Evolutionary conservation across 2,113 vertebrate species (phyloP).

Genomic region (Martes martes): DNA sequence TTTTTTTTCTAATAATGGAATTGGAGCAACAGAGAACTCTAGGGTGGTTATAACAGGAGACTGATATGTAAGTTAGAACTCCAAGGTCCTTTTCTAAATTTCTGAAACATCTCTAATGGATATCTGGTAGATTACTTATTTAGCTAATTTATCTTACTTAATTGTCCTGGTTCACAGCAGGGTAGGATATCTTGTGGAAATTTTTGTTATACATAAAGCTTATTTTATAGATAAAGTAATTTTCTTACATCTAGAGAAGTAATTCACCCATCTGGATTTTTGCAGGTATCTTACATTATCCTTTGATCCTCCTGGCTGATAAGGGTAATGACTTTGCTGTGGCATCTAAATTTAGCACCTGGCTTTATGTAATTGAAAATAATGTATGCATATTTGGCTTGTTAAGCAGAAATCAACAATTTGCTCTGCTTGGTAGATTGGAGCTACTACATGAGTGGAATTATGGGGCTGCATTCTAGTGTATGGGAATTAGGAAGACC

Average conservation of each 20-base stretch:
- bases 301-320: conserved; percentile 45
- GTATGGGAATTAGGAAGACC: neutral
- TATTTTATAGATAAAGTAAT: conserved; percentile 9
- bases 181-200: conserved; percentile 9
- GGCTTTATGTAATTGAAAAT: conserved; percentile 64
- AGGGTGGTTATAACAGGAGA: neutral
- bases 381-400: conserved; percentile 56
- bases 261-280: conserved; percentile 33
- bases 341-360: conserved; percentile 57
- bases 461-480: neutral
- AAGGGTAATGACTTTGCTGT: conserved; percentile 43
- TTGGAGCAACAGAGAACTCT: neutral
- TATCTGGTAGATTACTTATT: conserved; percentile 35
- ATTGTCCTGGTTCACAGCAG: conserved; percentile 12
- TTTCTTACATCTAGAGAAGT: conserved; percentile 37
- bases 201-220: conserved; percentile 17
- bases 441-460: conserved; percentile 22
- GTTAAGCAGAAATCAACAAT: conserved; percentile 60
- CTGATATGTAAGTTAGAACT: conserved; percentile 38
- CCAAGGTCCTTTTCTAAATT: conserved; percentile 11
- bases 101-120: neutral
- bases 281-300: conserved; percentile 30
- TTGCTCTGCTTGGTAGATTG: conserved; percentile 50
- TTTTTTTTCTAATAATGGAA: neutral
- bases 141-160: conserved; percentile 46